Evolutionary conservation across 2,888 invertebrate genomes (phyloP).

Genomic region (Lysandra coridon): DNA sequence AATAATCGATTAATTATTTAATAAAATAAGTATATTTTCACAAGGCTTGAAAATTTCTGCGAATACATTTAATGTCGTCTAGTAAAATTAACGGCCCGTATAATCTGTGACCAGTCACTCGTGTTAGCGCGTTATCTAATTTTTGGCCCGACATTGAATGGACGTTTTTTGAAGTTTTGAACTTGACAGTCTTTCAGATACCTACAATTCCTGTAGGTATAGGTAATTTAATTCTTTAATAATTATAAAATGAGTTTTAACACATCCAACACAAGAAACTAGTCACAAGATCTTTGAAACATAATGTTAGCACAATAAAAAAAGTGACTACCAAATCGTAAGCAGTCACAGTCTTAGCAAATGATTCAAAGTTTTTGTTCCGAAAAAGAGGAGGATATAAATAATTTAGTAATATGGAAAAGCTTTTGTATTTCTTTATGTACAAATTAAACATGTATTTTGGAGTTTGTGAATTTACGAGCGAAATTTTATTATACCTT

Average conservation of each 20-base stretch:
- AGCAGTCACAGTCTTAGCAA: too few species aligned
- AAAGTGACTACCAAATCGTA: too few species aligned
- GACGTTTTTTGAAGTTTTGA: not conserved
- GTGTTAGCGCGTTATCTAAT: not conserved
- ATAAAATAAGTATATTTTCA: not conserved
- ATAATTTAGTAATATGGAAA: not conserved
- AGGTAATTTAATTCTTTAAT: too few species aligned
- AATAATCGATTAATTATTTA: too few species aligned
- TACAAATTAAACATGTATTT: not conserved
- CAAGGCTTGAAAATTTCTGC: not conserved
- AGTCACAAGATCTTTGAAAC: too few species aligned
- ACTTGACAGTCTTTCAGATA: not conserved
- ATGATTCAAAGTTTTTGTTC: too few species aligned
- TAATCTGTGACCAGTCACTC: constrained; percentile 2
- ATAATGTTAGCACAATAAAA: too few species aligned
- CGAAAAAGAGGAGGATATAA: too few species aligned
- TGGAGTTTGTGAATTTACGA: not conserved
- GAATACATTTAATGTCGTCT: not conserved
- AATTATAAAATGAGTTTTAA: too few species aligned
- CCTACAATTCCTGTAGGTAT: too few species aligned
- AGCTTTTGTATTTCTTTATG: not conserved
- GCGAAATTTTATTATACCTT: constrained; percentile 1
- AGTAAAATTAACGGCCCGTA: constrained; percentile 16
- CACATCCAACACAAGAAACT: too few species aligned
- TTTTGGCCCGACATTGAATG: not conserved